Evolutionary conservation across 2,888 invertebrate species (phyloP), one percentile per base, ranked within the genome.

Genomic region (Caenorhabditis sinica): DNA sequence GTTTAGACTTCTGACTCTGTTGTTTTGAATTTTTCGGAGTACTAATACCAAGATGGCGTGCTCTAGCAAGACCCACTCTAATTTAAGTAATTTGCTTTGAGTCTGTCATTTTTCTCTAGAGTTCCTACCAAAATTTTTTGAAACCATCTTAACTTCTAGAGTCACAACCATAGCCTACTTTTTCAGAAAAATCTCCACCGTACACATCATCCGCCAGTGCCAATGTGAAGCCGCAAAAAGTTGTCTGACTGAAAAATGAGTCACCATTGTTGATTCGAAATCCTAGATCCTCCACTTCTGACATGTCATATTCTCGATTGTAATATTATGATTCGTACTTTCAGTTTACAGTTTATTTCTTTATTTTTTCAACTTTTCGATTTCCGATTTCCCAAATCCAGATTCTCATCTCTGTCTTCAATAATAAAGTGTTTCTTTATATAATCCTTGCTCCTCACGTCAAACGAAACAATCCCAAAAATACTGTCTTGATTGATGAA

Each of bases 181-280:
- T 68, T 86, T 71, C 80, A 85, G 87, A 36, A 79, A 79, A 28
- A 76, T 88, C 4, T 69, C 87, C 13, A 81, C 82, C 5, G 87
- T 91, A 40, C 86, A 87, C 68, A 91, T 91, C 53, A 83, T 91
- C 23, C 89, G 91, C 15, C 88, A 90, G 69, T 91, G 91, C 71
- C 87, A 87, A 63, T 91, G 91, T 63, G 73, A 61, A 63, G 40
- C 69, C 17, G 56, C 69, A 5, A 69, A 63, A 51, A 83, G 43
- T 60, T 72, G 23, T 69, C 86, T 23, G 77, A 83, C 63, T 3
- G 33, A 33, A 33, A 33, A 28, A 45, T 33, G 53, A 53, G 36
- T 25, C 56, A 40, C 56, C 25, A 56, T 40, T 6, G 4, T 25
- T n/a, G n/a, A 40, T 56, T 45, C 45, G 17, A 17, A 45, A 65